Conservation (phyloP, 2,113 vertebrate species). For the Corythoichthys haematopterus region DNA sequence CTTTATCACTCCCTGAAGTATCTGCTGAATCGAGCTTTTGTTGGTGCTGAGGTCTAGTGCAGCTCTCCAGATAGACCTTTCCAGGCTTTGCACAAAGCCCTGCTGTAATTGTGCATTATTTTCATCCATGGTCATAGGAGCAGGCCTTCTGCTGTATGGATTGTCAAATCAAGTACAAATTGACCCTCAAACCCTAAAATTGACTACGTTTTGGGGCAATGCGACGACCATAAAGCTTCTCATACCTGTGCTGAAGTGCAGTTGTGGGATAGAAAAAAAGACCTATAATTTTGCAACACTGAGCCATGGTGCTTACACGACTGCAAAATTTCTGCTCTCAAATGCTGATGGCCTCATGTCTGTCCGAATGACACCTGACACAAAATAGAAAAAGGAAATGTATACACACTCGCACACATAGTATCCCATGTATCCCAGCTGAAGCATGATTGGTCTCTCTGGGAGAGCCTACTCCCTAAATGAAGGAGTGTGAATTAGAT, state of each 20-base stretch:
- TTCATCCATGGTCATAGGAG: not conserved
- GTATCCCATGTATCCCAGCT: slow-evolving; percentile 34
- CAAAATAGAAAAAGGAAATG: not conserved
- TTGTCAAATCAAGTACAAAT: not conserved
- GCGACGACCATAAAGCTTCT: not conserved
- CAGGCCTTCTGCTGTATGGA: not conserved
- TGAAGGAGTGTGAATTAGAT: slow-evolving; percentile 13
- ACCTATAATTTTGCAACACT: not conserved
- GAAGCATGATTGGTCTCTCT: slow-evolving; percentile 65
- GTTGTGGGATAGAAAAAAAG: not conserved
- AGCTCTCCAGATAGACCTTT: not conserved
- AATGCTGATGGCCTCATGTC: not conserved
- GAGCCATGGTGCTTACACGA: not conserved
- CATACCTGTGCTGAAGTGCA: not conserved
- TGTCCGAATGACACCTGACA: not conserved
- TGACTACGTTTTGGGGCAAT: not conserved
- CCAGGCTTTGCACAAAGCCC: not conserved
- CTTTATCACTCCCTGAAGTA: not conserved
- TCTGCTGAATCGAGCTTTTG: not conserved
- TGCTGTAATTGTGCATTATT: not conserved
- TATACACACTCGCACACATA: slow-evolving; percentile 30
- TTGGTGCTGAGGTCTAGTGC: not conserved
- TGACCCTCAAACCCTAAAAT: not conserved
- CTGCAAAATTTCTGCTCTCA: not conserved
- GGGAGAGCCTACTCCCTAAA: slow-evolving; percentile 48